Evolutionary conservation across 2,113 vertebrate genomes (phyloP), one percentile per base, ranked within the genome.

Genomic region (Catharus minimus): DNA sequence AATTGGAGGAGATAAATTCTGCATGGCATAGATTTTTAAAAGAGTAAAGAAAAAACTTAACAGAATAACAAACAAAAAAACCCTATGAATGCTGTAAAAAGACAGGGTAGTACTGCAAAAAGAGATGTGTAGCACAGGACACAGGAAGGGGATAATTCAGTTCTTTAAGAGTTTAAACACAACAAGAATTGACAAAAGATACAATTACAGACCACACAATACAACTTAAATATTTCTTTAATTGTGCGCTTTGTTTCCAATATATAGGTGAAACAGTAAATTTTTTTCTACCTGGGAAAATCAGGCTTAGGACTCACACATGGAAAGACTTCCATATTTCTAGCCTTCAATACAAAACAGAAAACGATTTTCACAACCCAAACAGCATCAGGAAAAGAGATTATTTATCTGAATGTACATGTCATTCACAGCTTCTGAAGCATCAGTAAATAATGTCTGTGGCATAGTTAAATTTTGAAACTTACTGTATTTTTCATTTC

Each of bases 281-380:
- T 77, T 41, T 89, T 84, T 86, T 92, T 67, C 50, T 73, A 43
- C 41, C 27, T 72, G 50, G 26, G 49, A 19, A 88, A 92, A 92
- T 39, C 14, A 69, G 23, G 33, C 57, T 56, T 49, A 32, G 13
- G 15, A 78, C 18, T 79, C n/a, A 24, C 1, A 47, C 1, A 8
- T 7, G 8, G 36, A 84, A 84, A 72, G 10, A 56, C 15, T 28
- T 22, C 30, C 60, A 15, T 32, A 41, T 79, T 85, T 92, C 75
- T 57, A 72, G 60, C 7, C 30, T 82, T 72, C 58, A 53, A 7
- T 44, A 47, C 11, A 13, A 82, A 89, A 49, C 4, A 81, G 71
- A 75, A 81, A 73, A 19, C 0, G 0, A 72, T 43, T 33, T 12
- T 28, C 10, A 32, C 22, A 19, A 32, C 14, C 13, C 14, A 12